A percentile compares a stretch with the other conserved stretches of the same genome.
These are phyloP conservation scores for Conus betulinus DNA, from an alignment of 1,140 invertebrate genomes.

Conservation along the genomic window DNA sequence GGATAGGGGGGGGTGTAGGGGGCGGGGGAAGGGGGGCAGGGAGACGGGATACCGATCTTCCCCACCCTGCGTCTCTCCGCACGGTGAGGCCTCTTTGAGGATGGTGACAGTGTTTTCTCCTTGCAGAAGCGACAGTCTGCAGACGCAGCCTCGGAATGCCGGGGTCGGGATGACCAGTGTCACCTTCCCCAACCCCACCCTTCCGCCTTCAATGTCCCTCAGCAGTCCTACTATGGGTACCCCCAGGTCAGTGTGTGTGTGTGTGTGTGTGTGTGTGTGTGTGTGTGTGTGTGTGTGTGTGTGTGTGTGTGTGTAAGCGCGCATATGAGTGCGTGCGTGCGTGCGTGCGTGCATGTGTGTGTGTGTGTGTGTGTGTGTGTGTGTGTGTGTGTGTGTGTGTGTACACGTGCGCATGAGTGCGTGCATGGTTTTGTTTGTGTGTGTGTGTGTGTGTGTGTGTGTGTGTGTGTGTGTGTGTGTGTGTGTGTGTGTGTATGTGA, in stretches of 20 bases:
- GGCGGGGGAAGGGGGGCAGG: too few relatives aligned
- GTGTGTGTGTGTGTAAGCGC: neutral
- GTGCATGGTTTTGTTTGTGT: too few relatives aligned
- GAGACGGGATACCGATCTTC: too few relatives aligned
- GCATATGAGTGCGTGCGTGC: too few relatives aligned
- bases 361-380: too few relatives aligned
- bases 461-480: too few relatives aligned
- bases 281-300: neutral
- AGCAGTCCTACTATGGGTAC: conserved; percentile 57
- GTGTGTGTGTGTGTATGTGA: too few relatives aligned
- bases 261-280: neutral
- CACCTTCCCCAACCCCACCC: conserved; percentile 62
- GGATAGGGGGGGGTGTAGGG: too few relatives aligned
- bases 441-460: too few relatives aligned
- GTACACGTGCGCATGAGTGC: too few relatives aligned
- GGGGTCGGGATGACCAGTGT: conserved; percentile 63
- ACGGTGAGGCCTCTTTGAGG: neutral
- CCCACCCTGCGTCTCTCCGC: neutral
- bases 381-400: too few relatives aligned
- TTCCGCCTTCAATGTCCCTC: conserved; percentile 56
- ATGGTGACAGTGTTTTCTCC: neutral
- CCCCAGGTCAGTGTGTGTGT: conserved; percentile 56
- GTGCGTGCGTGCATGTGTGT: too few relatives aligned
- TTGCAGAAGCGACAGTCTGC: conserved; percentile 51
- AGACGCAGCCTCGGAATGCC: conserved; percentile 54